phyloP scores from a whole-genome alignment of 2,888 invertebrate species.

The Linnaemya vulpina region DNA sequence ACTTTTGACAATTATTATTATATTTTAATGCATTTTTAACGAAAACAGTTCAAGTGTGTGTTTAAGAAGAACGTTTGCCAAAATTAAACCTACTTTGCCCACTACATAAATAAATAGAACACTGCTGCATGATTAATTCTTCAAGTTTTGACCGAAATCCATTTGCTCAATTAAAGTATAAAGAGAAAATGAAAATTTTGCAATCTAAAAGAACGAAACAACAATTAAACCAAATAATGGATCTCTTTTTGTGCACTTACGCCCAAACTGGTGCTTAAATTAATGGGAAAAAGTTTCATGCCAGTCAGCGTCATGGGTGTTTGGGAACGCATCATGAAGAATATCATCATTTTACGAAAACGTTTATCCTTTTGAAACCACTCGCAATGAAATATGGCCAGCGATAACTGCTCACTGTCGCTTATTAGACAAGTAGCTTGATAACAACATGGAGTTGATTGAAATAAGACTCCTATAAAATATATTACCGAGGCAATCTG shows the following conservation, averaged over 20 bases:
- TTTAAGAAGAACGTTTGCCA: too few species aligned
- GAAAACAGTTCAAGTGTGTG: too few species aligned
- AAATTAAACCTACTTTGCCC: too few species aligned
- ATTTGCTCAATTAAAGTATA: slow-evolving; percentile 60
- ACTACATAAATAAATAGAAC: too few species aligned
- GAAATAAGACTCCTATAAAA: slow-evolving; percentile 66
- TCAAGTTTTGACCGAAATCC: slow-evolving; percentile 44
- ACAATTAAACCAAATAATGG: neutral
- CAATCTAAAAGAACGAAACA: slow-evolving; percentile 49
- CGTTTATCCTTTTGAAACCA: slow-evolving; percentile 67
- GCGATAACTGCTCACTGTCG: slow-evolving; percentile 64
- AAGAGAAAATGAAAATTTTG: slow-evolving; percentile 65
- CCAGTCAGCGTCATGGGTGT: slow-evolving; percentile 61
- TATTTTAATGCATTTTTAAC: too few species aligned
- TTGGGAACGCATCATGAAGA: slow-evolving; percentile 70
- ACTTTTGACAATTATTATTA: too few species aligned
- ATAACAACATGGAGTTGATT: slow-evolving; percentile 72
- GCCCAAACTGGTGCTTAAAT: slow-evolving; percentile 70
- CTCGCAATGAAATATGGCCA: slow-evolving; percentile 71
- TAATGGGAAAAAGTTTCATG: slow-evolving; percentile 73
- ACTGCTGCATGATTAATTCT: neutral
- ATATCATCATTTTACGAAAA: slow-evolving; percentile 70
- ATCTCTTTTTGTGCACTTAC: slow-evolving; percentile 53
- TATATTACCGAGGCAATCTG: slow-evolving; percentile 69
- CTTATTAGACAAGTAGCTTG: slow-evolving; percentile 68